Evolutionary conservation across 2,888 invertebrate genomes (phyloP).

Genomic region (Uropetala carovei): DNA sequence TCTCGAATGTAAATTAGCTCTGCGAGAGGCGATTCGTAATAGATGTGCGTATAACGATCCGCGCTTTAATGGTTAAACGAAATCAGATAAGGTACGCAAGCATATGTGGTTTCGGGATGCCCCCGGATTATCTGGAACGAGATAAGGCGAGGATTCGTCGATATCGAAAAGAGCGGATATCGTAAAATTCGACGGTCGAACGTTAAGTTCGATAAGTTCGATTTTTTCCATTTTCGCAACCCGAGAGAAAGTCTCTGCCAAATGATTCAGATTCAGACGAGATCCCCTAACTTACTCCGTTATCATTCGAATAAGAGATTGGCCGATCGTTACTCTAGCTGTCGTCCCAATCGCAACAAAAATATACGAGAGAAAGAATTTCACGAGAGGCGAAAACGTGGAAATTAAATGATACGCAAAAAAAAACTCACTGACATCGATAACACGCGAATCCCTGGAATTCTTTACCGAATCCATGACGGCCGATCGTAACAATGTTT

Average conservation of each 20-base stretch:
- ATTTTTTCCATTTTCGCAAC: background rate
- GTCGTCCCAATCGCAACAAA: too few species aligned
- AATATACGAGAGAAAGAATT: too few species aligned
- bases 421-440: too few species aligned
- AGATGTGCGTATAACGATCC: constrained; percentile 19
- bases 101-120: background rate
- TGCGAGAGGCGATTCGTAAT: background rate
- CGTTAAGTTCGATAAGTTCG: background rate
- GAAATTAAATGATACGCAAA: too few species aligned
- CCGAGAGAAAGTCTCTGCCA: background rate
- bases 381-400: too few species aligned
- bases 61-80: background rate
- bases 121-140: background rate
- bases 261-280: background rate
- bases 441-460: too few species aligned
- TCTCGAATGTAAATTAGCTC: background rate
- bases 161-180: constrained; percentile 3
- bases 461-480: too few species aligned
- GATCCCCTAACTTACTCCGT: background rate
- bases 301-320: background rate
- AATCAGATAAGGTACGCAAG: constrained; percentile 1
- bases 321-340: too few species aligned
- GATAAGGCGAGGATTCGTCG: background rate
- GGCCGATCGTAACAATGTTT: too few species aligned
- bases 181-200: background rate